These are phyloP conservation scores for Myxocyprinus asiaticus DNA, from an alignment of 2,113 vertebrate genomes.

Conservation along the genomic window DNA sequence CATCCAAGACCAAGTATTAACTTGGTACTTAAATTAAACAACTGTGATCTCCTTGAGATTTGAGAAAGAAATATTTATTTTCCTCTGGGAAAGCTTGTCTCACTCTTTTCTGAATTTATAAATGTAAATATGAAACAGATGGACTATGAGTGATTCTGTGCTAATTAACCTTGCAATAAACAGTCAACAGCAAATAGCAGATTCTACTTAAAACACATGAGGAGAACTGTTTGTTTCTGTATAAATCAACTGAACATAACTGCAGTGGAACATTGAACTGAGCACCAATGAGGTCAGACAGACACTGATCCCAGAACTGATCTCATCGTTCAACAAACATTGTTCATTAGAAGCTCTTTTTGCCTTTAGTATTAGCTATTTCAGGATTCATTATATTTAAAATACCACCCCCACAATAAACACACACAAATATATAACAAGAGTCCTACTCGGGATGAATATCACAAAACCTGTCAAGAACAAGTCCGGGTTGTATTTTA, in stretches of 20 bases:
- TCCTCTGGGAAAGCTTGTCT: background rate
- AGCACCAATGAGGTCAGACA: background rate
- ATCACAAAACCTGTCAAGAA: too few relatives aligned
- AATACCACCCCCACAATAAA: too few relatives aligned
- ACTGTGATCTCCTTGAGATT: background rate
- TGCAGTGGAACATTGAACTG: background rate
- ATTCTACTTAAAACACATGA: background rate
- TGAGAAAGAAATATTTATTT: background rate
- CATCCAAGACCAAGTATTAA: too few relatives aligned
- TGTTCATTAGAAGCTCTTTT: background rate
- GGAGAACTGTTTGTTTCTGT: background rate
- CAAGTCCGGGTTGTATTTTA: too few relatives aligned
- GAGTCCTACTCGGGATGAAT: too few relatives aligned
- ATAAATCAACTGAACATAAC: background rate
- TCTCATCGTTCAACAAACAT: background rate
- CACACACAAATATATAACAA: too few relatives aligned
- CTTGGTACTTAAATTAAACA: too few relatives aligned
- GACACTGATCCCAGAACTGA: constrained; percentile 6
- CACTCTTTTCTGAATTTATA: background rate
- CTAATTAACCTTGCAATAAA: constrained; percentile 12
- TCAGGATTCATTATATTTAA: too few relatives aligned
- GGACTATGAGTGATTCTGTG: constrained; percentile 7
- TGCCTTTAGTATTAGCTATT: background rate
- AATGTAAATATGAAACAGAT: background rate
- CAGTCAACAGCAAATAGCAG: constrained; percentile 9